Base-by-base conservation (phyloP, 2,797 vertebrate species). In the Apogon talboti region DNA sequence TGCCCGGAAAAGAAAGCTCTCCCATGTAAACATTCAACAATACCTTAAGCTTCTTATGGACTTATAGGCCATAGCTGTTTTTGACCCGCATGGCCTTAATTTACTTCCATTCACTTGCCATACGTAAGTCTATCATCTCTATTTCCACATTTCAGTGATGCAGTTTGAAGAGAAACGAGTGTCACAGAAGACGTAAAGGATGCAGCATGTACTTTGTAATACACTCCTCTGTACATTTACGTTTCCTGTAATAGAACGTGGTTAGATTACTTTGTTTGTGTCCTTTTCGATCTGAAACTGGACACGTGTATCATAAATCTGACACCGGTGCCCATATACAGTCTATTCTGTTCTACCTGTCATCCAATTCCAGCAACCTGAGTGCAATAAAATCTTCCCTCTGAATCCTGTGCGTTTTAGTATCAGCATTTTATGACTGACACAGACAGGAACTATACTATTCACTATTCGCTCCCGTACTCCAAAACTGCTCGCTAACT, bases 11-110 rank as follows among this genome's bases (percentile, higher is more conserved):
- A 81, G 75, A 81, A 90, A 86, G 75, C 82, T 80, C 50, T 66
- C 76, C 53, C 78, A 80, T 81, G 73, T 82, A 81, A 87, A 88
- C 89, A 87, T 84, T 71, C 74, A 89, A 77, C 79, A 71, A 84
- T 88, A 85, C 73, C 74, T 87, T 89, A 91, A 92, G 86, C 91
- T 89, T 89, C 87, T 92, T 87, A 91, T 63, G 71, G 76, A 80
- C 76, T 87, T 87, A 71, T 44, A 83, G 74, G 74, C 66, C 66
- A 54, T 71, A 28, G 60, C 68, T 28, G 12, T 57, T 71, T 79
- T 83, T 88, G 78, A 87, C 70, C 79, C 11, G 48, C 57, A 37
- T 47, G 40, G 47, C 51, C 76, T 84, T 83, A 51, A 75, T 87
- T 87, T 80, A 70, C 80, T 66, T 73, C 56, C 38, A 71, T 70